Evolutionary conservation across 2,888 invertebrate genomes (phyloP).

Genomic region (Chaetoderma sp.): DNA sequence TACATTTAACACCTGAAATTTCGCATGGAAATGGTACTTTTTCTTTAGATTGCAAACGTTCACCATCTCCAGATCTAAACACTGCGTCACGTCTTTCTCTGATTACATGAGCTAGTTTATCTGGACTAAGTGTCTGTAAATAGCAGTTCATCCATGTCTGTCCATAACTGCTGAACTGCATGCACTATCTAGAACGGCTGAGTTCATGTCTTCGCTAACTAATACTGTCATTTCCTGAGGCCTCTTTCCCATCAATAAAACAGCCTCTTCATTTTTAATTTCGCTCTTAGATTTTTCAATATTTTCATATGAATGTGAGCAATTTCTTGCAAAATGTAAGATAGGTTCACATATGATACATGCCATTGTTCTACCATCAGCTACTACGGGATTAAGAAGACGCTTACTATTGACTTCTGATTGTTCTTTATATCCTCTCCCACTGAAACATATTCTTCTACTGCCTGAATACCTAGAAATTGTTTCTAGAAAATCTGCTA

Average conservation of each 20-base stretch:
- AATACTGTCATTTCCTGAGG: background rate
- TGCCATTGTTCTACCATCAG: background rate
- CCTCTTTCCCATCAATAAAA: background rate
- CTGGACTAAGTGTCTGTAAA: background rate
- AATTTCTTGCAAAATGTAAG: background rate
- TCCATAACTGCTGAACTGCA: slow-evolving; percentile 7
- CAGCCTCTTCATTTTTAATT: background rate
- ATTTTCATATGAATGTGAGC: background rate
- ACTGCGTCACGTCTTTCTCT: background rate
- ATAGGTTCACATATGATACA: background rate
- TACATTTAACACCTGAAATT: slow-evolving; percentile 6
- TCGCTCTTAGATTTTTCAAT: background rate
- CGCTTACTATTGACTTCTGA: background rate
- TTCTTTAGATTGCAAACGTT: background rate
- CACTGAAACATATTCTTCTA: too few relatives aligned
- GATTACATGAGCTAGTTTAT: background rate
- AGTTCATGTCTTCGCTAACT: slow-evolving; percentile 2
- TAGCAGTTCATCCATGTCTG: slow-evolving; percentile 3
- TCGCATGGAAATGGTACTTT: slow-evolving; percentile 14
- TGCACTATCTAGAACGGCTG: slow-evolving; percentile 5
- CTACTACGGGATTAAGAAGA: background rate
- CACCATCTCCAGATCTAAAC: slow-evolving; percentile 8
- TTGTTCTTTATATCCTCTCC: too few relatives aligned
- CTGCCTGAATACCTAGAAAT: too few relatives aligned
- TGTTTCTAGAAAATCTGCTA: background rate